Evolutionary conservation across 2,888 invertebrate genomes (phyloP), one percentile per base, ranked within the genome.

Genomic region (Trachelus tabidus): DNA sequence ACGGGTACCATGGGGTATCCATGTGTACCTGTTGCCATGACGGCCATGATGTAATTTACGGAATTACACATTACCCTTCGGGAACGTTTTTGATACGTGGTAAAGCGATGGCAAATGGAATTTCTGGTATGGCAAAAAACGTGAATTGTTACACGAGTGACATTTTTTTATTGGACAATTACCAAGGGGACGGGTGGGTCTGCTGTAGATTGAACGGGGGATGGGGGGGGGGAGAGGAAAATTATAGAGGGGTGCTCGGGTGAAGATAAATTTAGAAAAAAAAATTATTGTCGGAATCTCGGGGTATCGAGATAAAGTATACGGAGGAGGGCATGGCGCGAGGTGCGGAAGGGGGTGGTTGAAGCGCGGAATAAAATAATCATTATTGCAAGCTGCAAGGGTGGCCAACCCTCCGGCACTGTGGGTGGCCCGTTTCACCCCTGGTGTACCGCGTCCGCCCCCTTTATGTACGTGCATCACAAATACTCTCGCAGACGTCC

Each of bases 351-450:
- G 6, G 40, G 40, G 40, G 40, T 34, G 34, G 34, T 23, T 9
- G 9, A 74, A 78, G 78, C 76, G 79, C 77, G 76, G 79, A 83
- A 83, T 81, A 82, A 84, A 84, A 85, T 83, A 80, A 82, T 85
- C 85, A 81, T 83, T 83, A 85, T 85, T 82, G 83, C 77, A 77
- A 80, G 78, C 81, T 76, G 80, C 76, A 74, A 71, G 75, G 81
- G 75, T 77, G 79, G 75, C 35, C 83, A 81, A 85, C 87, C 86
- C 86, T 86, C 82, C 81, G 40, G 40, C 40, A 69, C 80, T 80
- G 79, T 83, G 86, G 88, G 86, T 87, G 87, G 87, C 80, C 86
- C 81, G 69, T 34, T 30, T 34, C 71, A 31, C 71, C 71, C 71
- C 33, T 73, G 73, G 78, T 82, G 79, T 77, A 81, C 81, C 82